These are phyloP conservation scores for Chloropsis cyanopogon DNA, from an alignment of 2,113 vertebrate genomes.

Conservation along the genomic window DNA sequence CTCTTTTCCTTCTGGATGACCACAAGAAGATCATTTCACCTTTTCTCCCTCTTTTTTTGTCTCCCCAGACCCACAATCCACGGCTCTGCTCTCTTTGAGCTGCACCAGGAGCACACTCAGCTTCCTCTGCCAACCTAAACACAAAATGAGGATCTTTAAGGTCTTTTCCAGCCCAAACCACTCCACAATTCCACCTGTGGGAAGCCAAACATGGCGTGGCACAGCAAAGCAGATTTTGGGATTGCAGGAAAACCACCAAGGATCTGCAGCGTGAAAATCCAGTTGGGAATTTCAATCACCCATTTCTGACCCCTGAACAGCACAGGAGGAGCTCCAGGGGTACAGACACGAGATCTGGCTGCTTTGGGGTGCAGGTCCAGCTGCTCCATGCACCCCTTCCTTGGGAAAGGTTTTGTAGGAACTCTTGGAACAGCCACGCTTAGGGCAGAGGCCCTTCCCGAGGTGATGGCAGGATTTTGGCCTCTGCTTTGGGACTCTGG, in stretches of 20 bases:
- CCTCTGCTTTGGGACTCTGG: neutral
- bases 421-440: rapidly evolving
- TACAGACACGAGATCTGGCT: rapidly evolving
- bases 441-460: neutral
- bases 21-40: neutral
- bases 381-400: rapidly evolving
- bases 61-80: neutral
- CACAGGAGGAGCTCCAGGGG: neutral
- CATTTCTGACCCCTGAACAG: rapidly evolving
- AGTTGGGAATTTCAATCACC: rapidly evolving
- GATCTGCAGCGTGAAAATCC: neutral
- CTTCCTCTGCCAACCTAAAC: neutral
- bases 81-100: neutral
- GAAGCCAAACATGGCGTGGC: neutral
- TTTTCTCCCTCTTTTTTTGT: neutral
- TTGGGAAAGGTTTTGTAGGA: neutral
- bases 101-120: neutral
- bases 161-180: neutral
- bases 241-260: neutral
- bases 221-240: neutral
- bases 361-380: neutral
- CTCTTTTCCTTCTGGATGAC: neutral
- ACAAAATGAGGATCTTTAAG: neutral
- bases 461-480: neutral
- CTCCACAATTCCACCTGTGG: neutral